Evolutionary conservation across 2,797 vertebrate genomes (phyloP).

Genomic region (Diplodus sargus): DNA sequence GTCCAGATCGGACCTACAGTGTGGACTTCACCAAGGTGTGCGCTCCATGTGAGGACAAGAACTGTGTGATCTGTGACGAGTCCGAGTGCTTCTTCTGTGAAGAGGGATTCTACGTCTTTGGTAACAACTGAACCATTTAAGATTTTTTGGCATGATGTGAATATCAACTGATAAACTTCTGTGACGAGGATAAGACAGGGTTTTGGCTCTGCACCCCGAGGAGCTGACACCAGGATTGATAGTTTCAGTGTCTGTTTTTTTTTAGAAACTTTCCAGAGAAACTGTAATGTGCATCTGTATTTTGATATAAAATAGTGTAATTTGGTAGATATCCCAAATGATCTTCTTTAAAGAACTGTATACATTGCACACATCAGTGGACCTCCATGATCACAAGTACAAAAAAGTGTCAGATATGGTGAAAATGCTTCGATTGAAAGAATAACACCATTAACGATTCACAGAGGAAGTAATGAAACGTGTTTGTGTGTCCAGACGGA

Average conservation of each 20-base stretch:
- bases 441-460: neutral
- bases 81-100: conserved; percentile 88
- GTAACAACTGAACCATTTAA: conserved; percentile 69
- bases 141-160: neutral
- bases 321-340: neutral
- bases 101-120: conserved; percentile 86
- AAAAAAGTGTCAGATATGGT: neutral
- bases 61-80: conserved; percentile 87
- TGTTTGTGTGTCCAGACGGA: conserved; percentile 81
- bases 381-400: neutral
- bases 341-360: neutral
- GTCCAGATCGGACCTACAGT: conserved; percentile 89
- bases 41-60: conserved; percentile 76
- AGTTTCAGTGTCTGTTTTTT: neutral
- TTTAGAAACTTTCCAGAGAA: neutral
- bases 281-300: neutral
- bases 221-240: neutral
- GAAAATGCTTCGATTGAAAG: neutral
- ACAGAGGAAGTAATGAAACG: neutral
- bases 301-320: conserved; percentile 7
- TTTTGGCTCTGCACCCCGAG: neutral
- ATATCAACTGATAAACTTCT: neutral
- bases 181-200: neutral
- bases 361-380: neutral
- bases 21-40: conserved; percentile 78